These are phyloP conservation scores for Orchesellides sinensis DNA, from an alignment of 2,888 invertebrate species.

Conservation along the genomic window DNA sequence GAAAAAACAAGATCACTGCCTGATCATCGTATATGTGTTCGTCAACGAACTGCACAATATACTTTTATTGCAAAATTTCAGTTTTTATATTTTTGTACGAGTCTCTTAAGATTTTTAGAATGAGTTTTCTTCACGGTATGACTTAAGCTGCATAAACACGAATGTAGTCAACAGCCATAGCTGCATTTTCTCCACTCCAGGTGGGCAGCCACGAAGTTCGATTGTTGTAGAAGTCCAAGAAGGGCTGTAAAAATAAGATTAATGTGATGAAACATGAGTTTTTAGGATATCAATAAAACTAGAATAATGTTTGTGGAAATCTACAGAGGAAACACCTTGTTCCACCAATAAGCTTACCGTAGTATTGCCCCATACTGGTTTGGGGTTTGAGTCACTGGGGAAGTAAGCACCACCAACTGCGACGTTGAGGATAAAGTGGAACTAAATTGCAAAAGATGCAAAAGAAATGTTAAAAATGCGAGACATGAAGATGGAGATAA, in stretches of 20 bases:
- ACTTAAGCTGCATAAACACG: constrained; percentile 67
- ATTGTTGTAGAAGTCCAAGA: constrained; percentile 65
- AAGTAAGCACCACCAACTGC: constrained; percentile 85
- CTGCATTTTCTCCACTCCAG: constrained; percentile 67
- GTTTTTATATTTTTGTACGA: too few relatives aligned
- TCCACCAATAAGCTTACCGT: constrained; percentile 1
- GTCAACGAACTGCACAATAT: too few relatives aligned
- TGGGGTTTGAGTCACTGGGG: constrained; percentile 79
- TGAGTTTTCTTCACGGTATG: not conserved
- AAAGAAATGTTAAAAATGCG: not conserved
- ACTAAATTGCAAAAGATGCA: constrained; percentile 74
- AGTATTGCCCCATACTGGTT: constrained; percentile 76
- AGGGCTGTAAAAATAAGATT: constrained; percentile 32
- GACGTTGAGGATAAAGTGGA: constrained; percentile 81
- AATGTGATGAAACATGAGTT: not conserved
- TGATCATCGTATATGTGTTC: too few relatives aligned
- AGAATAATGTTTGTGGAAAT: not conserved
- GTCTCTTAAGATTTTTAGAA: too few relatives aligned
- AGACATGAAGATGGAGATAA: not conserved
- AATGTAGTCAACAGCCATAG: constrained; percentile 71
- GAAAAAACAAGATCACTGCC: too few relatives aligned
- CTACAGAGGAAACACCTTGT: not conserved
- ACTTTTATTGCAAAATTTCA: too few relatives aligned
- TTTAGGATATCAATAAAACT: not conserved
- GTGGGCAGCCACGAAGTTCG: constrained; percentile 56